phyloP scores from a whole-genome alignment of 2,888 invertebrate genomes.

The Nasonia oneida region DNA sequence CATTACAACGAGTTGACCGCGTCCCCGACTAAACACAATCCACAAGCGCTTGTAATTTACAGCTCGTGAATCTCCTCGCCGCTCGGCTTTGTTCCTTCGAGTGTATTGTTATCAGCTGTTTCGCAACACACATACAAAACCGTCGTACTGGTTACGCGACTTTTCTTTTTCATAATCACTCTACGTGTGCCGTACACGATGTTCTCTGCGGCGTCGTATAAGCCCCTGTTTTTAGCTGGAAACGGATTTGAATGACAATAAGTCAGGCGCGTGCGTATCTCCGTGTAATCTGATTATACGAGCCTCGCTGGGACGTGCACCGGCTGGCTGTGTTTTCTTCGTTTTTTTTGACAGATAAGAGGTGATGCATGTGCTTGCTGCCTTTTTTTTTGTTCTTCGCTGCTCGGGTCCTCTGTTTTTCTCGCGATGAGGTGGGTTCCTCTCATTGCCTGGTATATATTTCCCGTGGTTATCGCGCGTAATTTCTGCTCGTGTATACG shows the following conservation, averaged over 20 bases:
- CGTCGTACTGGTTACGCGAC: background rate
- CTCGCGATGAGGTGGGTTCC: background rate
- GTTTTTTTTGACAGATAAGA: background rate
- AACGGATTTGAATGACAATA: constrained; percentile 53
- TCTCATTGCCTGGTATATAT: background rate
- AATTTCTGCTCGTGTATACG: background rate
- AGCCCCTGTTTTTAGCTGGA: constrained; percentile 8
- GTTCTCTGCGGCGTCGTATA: background rate
- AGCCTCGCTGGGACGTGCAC: background rate
- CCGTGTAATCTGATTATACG: constrained; percentile 9
- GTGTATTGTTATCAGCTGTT: background rate
- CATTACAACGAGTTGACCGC: background rate
- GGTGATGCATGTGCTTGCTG: background rate
- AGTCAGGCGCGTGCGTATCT: background rate
- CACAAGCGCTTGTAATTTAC: background rate
- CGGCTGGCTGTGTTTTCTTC: background rate
- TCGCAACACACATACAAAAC: background rate
- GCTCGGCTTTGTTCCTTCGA: background rate
- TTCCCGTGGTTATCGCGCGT: background rate
- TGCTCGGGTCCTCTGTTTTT: background rate
- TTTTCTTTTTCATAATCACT: constrained; percentile 20
- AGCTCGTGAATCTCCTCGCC: background rate
- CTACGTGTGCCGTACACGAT: background rate
- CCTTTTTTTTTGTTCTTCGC: background rate
- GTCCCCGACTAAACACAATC: constrained; percentile 5